phyloP scores from a whole-genome alignment of 2,888 invertebrate genomes.

The Gymnosoma rotundatum region DNA sequence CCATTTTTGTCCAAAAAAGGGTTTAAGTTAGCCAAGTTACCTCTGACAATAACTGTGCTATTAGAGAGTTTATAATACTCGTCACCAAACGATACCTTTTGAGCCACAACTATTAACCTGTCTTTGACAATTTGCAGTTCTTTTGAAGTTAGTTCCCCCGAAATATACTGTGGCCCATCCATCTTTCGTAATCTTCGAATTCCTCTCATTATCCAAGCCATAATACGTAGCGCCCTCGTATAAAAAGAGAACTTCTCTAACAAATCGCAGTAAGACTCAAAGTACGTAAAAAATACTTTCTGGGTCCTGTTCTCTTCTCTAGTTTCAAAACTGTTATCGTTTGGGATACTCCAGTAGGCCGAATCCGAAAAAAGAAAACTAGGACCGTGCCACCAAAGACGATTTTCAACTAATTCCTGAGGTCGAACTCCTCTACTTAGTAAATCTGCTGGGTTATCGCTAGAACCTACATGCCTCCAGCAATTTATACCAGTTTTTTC shows the following conservation, averaged over 20 bases:
- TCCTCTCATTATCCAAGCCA: conserved; percentile 1
- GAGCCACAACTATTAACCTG: too few relatives aligned
- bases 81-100: too few relatives aligned
- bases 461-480: conserved; percentile 29
- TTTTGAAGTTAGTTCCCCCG: background rate
- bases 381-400: conserved; percentile 21
- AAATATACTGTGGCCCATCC: background rate
- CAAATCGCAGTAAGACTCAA: background rate
- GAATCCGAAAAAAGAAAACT: background rate
- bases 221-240: background rate
- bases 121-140: background rate
- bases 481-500: conserved; percentile 13
- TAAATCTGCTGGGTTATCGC: conserved; percentile 35
- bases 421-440: conserved; percentile 28
- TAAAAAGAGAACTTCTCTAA: conserved; percentile 9
- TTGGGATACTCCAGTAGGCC: background rate
- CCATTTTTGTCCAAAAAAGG: too few relatives aligned
- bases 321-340: background rate
- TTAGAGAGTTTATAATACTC: too few relatives aligned
- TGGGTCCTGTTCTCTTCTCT: conserved; percentile 4
- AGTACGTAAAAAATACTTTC: background rate
- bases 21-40: too few relatives aligned
- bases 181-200: background rate
- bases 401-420: background rate
- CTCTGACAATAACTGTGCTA: too few relatives aligned